Percentiles rank a stretch among this genome's conserved stretches.
phyloP scores from a whole-genome alignment of 2,888 invertebrate species.

The Ennomos erosarius region DNA sequence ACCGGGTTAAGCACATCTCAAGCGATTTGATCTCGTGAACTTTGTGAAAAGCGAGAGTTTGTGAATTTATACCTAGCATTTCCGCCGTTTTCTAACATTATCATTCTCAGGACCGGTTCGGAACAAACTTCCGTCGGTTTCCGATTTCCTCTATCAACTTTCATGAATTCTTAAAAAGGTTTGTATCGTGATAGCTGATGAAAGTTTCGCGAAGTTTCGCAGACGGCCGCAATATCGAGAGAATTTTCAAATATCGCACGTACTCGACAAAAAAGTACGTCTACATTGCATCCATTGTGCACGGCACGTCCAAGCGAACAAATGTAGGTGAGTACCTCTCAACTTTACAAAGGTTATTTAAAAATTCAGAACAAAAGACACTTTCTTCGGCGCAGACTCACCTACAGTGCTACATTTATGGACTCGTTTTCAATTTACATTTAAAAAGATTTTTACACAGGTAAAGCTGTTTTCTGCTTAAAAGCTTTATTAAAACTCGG shows the following conservation, averaged over 20 bases:
- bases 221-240: conserved; percentile 18
- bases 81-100: conserved; percentile 39
- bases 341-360: conserved; percentile 38
- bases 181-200: conserved; percentile 17
- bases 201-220: conserved; percentile 26
- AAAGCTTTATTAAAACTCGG: background rate
- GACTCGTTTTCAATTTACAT: conserved; percentile 40
- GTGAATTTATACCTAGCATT: conserved; percentile 39
- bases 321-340: conserved; percentile 39
- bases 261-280: conserved; percentile 29
- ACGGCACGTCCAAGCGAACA: conserved; percentile 16
- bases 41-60: conserved; percentile 40
- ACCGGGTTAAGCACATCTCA: conserved; percentile 41
- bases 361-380: conserved; percentile 43
- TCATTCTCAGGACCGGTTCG: conserved; percentile 33
- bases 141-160: conserved; percentile 36
- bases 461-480: conserved; percentile 8
- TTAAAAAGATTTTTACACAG: conserved; percentile 31
- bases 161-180: conserved; percentile 30
- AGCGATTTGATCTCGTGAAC: conserved; percentile 36
- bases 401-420: conserved; percentile 34
- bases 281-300: conserved; percentile 8
- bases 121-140: conserved; percentile 33
- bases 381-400: conserved; percentile 31
- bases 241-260: conserved; percentile 25